Evolutionary conservation across 1,140 invertebrate genomes (phyloP).

Genomic region (Eciton burchellii): DNA sequence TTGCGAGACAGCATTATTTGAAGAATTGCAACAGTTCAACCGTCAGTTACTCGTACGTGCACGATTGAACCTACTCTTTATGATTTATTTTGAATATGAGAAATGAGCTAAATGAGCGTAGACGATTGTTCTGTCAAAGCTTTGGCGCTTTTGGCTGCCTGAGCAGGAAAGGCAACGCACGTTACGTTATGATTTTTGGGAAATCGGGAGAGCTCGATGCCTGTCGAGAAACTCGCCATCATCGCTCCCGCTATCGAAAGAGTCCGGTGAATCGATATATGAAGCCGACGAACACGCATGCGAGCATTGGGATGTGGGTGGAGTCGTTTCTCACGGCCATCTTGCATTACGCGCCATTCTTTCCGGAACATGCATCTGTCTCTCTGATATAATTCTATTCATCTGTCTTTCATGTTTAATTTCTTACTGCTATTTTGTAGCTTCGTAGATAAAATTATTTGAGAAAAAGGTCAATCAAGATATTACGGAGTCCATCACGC

Average conservation of each 20-base stretch:
- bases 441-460: too few species aligned
- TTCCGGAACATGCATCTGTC: background rate
- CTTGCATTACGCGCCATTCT: slow-evolving; percentile 61
- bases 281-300: slow-evolving; percentile 69
- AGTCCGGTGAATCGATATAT: slow-evolving; percentile 65
- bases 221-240: slow-evolving; percentile 33
- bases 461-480: too few species aligned
- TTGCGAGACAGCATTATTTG: too few species aligned
- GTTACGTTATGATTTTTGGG: slow-evolving; percentile 31
- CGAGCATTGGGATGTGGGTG: slow-evolving; percentile 72
- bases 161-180: background rate
- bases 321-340: slow-evolving; percentile 70
- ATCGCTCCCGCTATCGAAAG: slow-evolving; percentile 35
- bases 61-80: too few species aligned
- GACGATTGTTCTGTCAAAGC: background rate
- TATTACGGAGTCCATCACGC: too few species aligned
- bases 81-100: too few species aligned
- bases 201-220: slow-evolving; percentile 71
- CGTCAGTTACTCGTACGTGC: too few species aligned
- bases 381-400: too few species aligned
- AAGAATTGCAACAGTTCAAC: too few species aligned
- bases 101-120: background rate
- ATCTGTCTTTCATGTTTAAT: background rate
- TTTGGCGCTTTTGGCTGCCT: slow-evolving; percentile 1
- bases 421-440: too few species aligned